Base-by-base conservation (phyloP, 53 echinoderm and acorn worm genomes). In the Echinarachnius parma region DNA sequence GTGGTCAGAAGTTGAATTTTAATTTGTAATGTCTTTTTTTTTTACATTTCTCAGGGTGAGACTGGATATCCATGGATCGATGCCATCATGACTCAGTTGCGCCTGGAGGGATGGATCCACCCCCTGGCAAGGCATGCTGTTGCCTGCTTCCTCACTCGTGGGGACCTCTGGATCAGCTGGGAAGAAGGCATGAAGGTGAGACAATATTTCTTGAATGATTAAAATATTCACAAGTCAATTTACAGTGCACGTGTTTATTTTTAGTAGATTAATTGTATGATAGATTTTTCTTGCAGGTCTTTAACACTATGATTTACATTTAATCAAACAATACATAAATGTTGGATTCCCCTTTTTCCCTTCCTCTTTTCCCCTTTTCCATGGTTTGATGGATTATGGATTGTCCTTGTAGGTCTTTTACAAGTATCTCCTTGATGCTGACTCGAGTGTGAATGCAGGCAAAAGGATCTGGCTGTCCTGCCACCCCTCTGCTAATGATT, bases 21-120 rank as follows among this genome's bases (percentile, higher is more conserved):
- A 9, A 42, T 42, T 42, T 47, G 9, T 69, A 1, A 3, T 49
- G 25, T 48, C n/a, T 63, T 16, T 67, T n/a, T n/a, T n/a, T 15
- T 18, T n/a, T n/a, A n/a, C n/a, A n/a, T n/a, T n/a, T n/a, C n/a
- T 5, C 55, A 92, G 93, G 93, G 85, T 3, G 47, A 85, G 53
- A 92, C 93, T 13, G 93, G 93, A 2, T 92, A 84, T 55, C 93
- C 93, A 0, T 92, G 93, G 93, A 92, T 92, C n/a, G 93, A 92
- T 76, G 93, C 93, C 15, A 92, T 92, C 75, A 92, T 92, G 93
- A 86, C 71, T 5, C 93, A 92, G 72, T 58, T 92, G 14, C 62
- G 66, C 4, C 67, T 61, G 13, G 93, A 92, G 57, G 93, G 93
- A 2, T 92, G 93, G 93, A 88, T 92, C 1, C 93, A 92, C 42